A percentile compares a stretch with the other conserved stretches of the same genome.
These are phyloP conservation scores for Phania funesta DNA, from an alignment of 2,888 invertebrate genomes.

Conservation along the genomic window DNA sequence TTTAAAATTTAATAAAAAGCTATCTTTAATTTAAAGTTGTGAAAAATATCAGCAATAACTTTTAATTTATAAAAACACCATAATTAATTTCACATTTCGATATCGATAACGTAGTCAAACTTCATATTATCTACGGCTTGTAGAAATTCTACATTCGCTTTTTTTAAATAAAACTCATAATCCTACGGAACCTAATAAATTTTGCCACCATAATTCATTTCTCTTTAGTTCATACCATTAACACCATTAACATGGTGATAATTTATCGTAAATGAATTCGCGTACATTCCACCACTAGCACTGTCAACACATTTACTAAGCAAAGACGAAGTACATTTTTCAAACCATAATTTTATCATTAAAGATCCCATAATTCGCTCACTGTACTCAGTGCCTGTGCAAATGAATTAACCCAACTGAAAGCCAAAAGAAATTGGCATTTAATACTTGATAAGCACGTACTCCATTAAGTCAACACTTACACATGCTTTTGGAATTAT, in stretches of 20 bases:
- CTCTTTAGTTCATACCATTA: not conserved
- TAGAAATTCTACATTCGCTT: too few species aligned
- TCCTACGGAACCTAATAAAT: too few species aligned
- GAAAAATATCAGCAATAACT: too few species aligned
- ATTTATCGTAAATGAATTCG: conserved; percentile 11
- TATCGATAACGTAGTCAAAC: too few species aligned
- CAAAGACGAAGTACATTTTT: not conserved
- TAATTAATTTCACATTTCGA: too few species aligned
- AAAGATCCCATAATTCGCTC: not conserved
- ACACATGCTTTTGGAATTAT: conserved; percentile 73
- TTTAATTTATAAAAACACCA: too few species aligned
- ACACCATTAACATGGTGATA: conserved; percentile 13
- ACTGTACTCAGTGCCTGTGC: not conserved
- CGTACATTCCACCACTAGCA: not conserved
- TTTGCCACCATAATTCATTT: too few species aligned
- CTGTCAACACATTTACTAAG: not conserved
- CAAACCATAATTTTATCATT: not conserved
- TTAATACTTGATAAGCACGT: conserved; percentile 77
- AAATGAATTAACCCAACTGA: not conserved
- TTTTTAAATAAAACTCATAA: too few species aligned
- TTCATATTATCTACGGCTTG: too few species aligned
- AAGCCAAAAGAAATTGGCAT: conserved; percentile 71
- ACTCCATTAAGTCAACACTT: conserved; percentile 77
- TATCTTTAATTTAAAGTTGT: too few species aligned
- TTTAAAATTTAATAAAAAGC: too few species aligned